Base-by-base conservation (phyloP, 2,888 invertebrate species). In the Gastrophysa polygoni region DNA sequence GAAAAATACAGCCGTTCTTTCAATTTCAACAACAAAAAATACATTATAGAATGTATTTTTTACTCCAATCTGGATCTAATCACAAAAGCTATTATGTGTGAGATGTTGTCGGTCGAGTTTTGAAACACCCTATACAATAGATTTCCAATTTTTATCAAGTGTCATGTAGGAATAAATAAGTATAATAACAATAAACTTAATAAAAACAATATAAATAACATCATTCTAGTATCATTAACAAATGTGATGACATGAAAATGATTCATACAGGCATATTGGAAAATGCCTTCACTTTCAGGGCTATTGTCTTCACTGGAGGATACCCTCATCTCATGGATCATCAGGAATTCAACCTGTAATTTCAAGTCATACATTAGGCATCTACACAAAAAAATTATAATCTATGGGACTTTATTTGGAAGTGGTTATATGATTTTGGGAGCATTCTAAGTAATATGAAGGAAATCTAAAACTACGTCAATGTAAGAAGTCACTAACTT, bases 401-500 rank as follows among this genome's bases (percentile, higher is more conserved):
- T 24, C 24, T 24, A 24, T 24, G 24, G 24, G 24, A 38, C 16
- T 38, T 44, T 16, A 44, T 17, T 8, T 8, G 18, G 8, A 44
- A 44, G 18, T 18, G 8, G 8, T 44, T 44, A 7, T 44, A n/a
- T 8, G 18, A 44, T 14, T 44, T 1, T 8, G n/a, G n/a, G n/a
- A n/a, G n/a, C n/a, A n/a, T n/a, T 8, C 18, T 29, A 6, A 14
- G n/a, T n/a, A 44, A 46, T 24, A 5, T 24, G 32, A 38, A 38
- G 38, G 11, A 38, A 11, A 10, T n/a, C 29, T 32, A 32, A 10
- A 6, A 4, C 14, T 38, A 38, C 38, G 14, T 7, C 14, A 38
- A 38, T 38, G 38, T n/a, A 50, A 64, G 61, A 68, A 70, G 72
- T 66, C 70, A 81, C 81, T 83, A 82, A 91, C 91, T 90, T 88